Percentiles rank a stretch among this genome's conserved stretches.
phyloP scores from a whole-genome alignment of 2,797 vertebrate species.

The Cossypha caffra region DNA sequence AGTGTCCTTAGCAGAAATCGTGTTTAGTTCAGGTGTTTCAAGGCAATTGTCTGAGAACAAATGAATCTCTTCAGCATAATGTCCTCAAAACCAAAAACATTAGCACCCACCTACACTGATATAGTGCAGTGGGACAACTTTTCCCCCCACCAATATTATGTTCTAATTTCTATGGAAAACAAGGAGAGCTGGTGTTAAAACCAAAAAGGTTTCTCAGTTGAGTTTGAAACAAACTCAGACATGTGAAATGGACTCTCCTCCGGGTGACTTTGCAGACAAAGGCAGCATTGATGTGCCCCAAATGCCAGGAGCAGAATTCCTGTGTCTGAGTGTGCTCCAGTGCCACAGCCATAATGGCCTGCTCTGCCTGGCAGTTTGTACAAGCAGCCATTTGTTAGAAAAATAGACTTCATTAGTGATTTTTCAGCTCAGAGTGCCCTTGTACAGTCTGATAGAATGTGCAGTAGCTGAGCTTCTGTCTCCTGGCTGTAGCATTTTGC shows the following conservation, averaged over 20 bases:
- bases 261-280: neutral
- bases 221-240: neutral
- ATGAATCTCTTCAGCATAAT: neutral
- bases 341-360: neutral
- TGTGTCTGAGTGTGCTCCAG: neutral
- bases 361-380: constrained; percentile 21
- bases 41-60: neutral
- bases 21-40: neutral
- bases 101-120: neutral
- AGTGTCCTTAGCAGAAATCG: neutral
- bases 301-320: constrained; percentile 7
- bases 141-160: fast-evolving
- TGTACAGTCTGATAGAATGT: neutral
- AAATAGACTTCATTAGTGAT: constrained; percentile 3
- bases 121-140: neutral
- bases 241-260: neutral
- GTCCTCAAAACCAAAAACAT: neutral
- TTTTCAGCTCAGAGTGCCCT: neutral
- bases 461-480: neutral
- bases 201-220: neutral
- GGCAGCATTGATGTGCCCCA: neutral
- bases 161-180: neutral
- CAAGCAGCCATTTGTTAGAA: constrained; percentile 35
- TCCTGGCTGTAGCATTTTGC: constrained; percentile 13
- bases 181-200: neutral